Evolutionary conservation across 2,888 invertebrate genomes (phyloP).

Genomic region (Ypsolopha scabrella): DNA sequence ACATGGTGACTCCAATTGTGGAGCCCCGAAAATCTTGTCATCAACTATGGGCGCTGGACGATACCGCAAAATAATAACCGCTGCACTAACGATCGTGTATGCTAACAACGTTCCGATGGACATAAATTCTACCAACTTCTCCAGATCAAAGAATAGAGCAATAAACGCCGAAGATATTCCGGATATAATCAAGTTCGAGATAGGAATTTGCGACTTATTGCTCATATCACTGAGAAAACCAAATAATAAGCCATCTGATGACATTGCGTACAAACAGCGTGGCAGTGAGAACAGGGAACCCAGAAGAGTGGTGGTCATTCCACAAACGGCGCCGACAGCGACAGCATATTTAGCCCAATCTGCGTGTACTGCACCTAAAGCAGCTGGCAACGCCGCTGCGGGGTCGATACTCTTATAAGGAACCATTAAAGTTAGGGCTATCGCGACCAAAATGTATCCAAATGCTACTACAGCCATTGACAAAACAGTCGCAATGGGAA

Average conservation of each 20-base stretch:
- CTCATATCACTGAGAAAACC: slow-evolving; percentile 82
- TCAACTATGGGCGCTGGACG: slow-evolving; percentile 69
- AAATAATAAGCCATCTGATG: slow-evolving; percentile 88
- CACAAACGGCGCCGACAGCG: slow-evolving; percentile 87
- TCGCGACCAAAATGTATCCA: slow-evolving; percentile 84
- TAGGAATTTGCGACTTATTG: slow-evolving; percentile 83
- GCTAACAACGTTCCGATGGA: slow-evolving; percentile 91
- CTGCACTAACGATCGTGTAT: slow-evolving; percentile 92
- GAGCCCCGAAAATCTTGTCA: slow-evolving; percentile 52
- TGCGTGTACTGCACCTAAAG: slow-evolving; percentile 79
- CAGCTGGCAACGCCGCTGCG: slow-evolving; percentile 84
- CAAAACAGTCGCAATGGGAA: slow-evolving; percentile 85
- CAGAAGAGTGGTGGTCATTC: slow-evolving; percentile 91
- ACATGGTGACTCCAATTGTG: slow-evolving; percentile 65
- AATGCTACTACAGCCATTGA: slow-evolving; percentile 85
- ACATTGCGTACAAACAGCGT: slow-evolving; percentile 91
- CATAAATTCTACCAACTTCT: slow-evolving; percentile 94
- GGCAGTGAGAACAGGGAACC: slow-evolving; percentile 90
- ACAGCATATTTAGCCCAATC: slow-evolving; percentile 89
- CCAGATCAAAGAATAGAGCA: slow-evolving; percentile 87
- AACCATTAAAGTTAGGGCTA: slow-evolving; percentile 85
- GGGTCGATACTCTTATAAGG: slow-evolving; percentile 81
- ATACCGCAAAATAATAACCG: slow-evolving; percentile 88
- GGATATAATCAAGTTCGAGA: slow-evolving; percentile 81
- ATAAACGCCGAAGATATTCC: slow-evolving; percentile 81